phyloP scores from a whole-genome alignment of 2,888 invertebrate species.

The Drosophila antonietae region DNA sequence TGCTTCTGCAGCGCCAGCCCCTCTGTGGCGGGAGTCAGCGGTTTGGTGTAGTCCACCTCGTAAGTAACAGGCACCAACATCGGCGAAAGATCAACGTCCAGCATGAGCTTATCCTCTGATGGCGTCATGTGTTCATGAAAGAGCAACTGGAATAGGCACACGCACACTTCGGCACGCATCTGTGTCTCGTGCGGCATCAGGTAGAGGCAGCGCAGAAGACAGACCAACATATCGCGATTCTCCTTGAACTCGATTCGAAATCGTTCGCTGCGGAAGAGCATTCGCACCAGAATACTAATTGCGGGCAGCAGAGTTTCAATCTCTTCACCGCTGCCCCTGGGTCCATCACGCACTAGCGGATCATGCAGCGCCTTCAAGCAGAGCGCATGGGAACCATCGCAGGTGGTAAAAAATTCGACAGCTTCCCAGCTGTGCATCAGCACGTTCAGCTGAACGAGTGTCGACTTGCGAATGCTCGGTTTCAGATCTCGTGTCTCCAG shows the following conservation, averaged over 20 bases:
- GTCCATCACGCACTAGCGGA: conserved; percentile 8
- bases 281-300: conserved; percentile 66
- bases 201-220: conserved; percentile 78
- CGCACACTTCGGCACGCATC: conserved; percentile 71
- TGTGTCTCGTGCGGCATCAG: conserved; percentile 69
- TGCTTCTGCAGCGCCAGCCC: conserved; percentile 36
- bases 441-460: conserved; percentile 56
- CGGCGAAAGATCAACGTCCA: conserved; percentile 65
- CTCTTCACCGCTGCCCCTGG: not conserved
- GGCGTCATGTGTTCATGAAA: conserved; percentile 67
- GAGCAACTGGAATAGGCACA: conserved; percentile 77
- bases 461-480: conserved; percentile 78
- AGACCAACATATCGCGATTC: conserved; percentile 69
- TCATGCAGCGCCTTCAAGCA: conserved; percentile 26
- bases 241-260: conserved; percentile 72
- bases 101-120: conserved; percentile 39
- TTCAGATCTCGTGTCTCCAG: conserved; percentile 75
- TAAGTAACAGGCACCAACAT: conserved; percentile 72
- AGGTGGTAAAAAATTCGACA: conserved; percentile 24
- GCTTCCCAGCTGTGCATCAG: conserved; percentile 69
- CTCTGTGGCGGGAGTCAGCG: conserved; percentile 4
- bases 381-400: conserved; percentile 13
- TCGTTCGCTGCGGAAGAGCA: conserved; percentile 49
- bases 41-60: conserved; percentile 26
- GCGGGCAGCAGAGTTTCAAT: conserved; percentile 63